phyloP scores from a whole-genome alignment of 2,888 invertebrate genomes.

The Drosophila limbata region DNA sequence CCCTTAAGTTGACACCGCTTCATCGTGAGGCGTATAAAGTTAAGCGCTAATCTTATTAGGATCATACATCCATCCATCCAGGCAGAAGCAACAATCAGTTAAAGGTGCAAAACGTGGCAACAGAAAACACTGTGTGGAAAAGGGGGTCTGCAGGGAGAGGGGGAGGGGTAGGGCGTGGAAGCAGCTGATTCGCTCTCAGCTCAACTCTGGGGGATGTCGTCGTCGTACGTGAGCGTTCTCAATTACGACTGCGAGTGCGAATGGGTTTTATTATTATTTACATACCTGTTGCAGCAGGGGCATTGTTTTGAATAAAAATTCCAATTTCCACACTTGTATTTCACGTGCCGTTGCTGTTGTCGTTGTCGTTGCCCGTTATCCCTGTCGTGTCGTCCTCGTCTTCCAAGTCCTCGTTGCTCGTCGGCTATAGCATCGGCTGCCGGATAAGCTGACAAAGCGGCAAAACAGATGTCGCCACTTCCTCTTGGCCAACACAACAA shows the following conservation, averaged over 20 bases:
- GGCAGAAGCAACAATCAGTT: conserved; percentile 37
- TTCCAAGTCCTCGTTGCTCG: conserved; percentile 47
- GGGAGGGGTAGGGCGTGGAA: conserved; percentile 47
- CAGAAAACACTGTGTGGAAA: neutral
- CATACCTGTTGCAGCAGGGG: conserved; percentile 85
- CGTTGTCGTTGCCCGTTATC: conserved; percentile 21
- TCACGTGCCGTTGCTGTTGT: conserved; percentile 62
- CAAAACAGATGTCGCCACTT: conserved; percentile 80
- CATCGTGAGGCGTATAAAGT: conserved; percentile 72
- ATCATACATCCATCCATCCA: conserved; percentile 57
- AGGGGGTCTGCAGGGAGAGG: neutral
- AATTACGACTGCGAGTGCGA: conserved; percentile 74
- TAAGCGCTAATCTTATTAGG: conserved; percentile 83
- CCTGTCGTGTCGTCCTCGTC: conserved; percentile 33
- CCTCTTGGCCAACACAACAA: conserved; percentile 43
- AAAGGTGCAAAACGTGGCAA: conserved; percentile 36
- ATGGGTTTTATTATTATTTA: conserved; percentile 83
- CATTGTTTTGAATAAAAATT: conserved; percentile 85
- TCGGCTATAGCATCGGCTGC: conserved; percentile 65
- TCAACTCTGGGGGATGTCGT: conserved; percentile 14
- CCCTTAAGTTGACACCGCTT: conserved; percentile 21
- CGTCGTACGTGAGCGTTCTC: conserved; percentile 73
- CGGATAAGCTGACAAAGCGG: conserved; percentile 76
- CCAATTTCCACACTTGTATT: conserved; percentile 83
- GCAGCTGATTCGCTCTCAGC: conserved; percentile 59